Evolutionary conservation across 2,797 vertebrate genomes (phyloP), one percentile per base, ranked within the genome.

Genomic region (Melanotaenia parkinsoni): DNA sequence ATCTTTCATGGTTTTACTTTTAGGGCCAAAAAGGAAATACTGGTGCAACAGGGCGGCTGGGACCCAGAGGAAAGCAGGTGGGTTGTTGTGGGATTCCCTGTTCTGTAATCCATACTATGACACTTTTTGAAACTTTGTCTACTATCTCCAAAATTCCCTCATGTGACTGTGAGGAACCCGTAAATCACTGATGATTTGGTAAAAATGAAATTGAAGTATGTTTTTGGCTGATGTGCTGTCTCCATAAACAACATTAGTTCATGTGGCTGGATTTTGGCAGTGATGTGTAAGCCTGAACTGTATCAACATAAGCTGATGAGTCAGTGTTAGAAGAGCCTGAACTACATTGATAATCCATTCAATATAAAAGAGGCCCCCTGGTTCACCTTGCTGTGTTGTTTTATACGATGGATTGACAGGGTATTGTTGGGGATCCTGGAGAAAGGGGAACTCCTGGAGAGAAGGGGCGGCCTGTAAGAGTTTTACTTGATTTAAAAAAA

Each of bases 371-470:
- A 70, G n/a, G 33, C 28, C 24, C 22, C 24, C 11, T n/a, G 43
- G n/a, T 37, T 65, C 57, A 65, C 18, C 8, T 37, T 50, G 20
- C 20, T 63, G 33, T 50, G 4, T 63, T 53, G 63, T 47, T 88
- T 72, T 14, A 43, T 22, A 24, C 70, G 69, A 57, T 83, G 40
- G 65, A 74, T 86, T 86, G 47, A 74, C 86, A 96, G 96, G 95
- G 95, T 8, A 90, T 95, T 79, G 79, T 95, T n/a, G 95, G 96
- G 83, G 94, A 96, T 90, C 90, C 95, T 72, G 95, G 95, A 72
- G 93, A 95, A 61, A 90, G 72, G 43, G 95, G 96, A 76, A 0
- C 74, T 66, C 0, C 91, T 59, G 95, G 94, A 85, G 81, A 88
- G 67, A 96, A 96, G 83, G 95, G 95, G 63, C 86, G 79, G 50